Evolutionary conservation across 2,113 vertebrate species (phyloP), one percentile per base, ranked within the genome.

Genomic region (Elgaria multicarinata): DNA sequence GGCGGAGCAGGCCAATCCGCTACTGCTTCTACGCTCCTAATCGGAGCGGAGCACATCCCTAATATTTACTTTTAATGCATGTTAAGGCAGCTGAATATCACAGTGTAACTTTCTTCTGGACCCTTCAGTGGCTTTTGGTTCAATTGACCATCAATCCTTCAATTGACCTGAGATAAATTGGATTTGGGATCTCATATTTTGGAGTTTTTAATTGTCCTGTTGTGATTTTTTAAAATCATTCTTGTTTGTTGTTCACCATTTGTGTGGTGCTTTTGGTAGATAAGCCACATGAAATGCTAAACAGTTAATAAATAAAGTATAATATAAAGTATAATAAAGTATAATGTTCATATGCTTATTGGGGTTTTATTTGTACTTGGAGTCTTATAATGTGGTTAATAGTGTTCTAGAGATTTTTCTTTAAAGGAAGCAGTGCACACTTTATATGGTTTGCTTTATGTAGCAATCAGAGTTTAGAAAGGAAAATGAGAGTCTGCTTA

Each of bases 401-500:
- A 69, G 82, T 33, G 28, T 9, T 69, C 42, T 84, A 33, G 64
- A 44, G 42, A 84, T 10, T 46, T 33, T 77, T 22, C 42, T 78
- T 80, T 55, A 14, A 42, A 39, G 72, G 26, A 20, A 85, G 83
- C 31, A 69, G 53, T 24, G 66, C 67, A 85, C 67, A 72, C 71
- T 71, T 46, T 71, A 39, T 58, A 53, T 39, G 3, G 22, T 80
- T 87, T 79, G 58, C 62, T 67, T 79, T 28, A 39, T 42, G 78
- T 1, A 58, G 16, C 53, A 79, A 79, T 33, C 36, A 42, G 77
- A 81, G 50, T 81, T 58, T 71, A 50, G 78, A 81, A 81, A 81
- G 64, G 22, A 69, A 80, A 87, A 26, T 6, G n/a, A 26, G 26
- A 74, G 31, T 76, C 86, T 92, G 93, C 89, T 81, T 88, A 3